phyloP scores from a whole-genome alignment of 2,113 vertebrate genomes.

The Noctilio leporinus region DNA sequence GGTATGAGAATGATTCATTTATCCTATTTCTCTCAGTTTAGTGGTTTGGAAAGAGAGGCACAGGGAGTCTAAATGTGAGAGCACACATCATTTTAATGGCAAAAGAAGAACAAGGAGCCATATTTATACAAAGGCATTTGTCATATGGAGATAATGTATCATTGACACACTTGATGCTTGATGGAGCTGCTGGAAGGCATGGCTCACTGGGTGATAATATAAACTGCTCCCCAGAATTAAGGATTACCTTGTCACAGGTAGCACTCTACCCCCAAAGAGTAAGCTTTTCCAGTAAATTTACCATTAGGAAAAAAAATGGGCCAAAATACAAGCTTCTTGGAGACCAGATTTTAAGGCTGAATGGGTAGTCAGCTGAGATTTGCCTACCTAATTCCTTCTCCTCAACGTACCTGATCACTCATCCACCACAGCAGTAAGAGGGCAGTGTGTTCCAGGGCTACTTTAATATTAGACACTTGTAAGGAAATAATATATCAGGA shows the following conservation, averaged over 20 bases:
- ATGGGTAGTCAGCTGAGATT: background rate
- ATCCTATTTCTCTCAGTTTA: background rate
- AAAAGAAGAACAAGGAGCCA: background rate
- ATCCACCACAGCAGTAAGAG: background rate
- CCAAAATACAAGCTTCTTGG: background rate
- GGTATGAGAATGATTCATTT: background rate
- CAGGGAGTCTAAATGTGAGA: background rate
- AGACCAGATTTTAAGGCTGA: background rate
- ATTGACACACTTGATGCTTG: background rate
- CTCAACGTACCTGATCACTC: background rate
- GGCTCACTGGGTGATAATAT: background rate
- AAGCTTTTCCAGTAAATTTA: background rate
- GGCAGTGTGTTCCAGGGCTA: background rate
- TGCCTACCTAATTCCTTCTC: background rate
- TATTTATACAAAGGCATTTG: background rate
- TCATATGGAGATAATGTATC: background rate
- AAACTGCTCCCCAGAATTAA: background rate
- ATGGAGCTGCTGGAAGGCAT: background rate
- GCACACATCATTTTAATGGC: background rate
- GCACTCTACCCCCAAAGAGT: rapidly evolving
- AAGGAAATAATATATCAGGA: background rate
- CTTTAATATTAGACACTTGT: background rate
- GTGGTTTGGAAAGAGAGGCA: background rate
- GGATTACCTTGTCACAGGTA: background rate
- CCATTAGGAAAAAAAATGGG: background rate